Percentiles rank a stretch among this genome's conserved stretches.
Conservation (phyloP, 2,888 invertebrate genomes). For the Lycocerus yunnanus region DNA sequence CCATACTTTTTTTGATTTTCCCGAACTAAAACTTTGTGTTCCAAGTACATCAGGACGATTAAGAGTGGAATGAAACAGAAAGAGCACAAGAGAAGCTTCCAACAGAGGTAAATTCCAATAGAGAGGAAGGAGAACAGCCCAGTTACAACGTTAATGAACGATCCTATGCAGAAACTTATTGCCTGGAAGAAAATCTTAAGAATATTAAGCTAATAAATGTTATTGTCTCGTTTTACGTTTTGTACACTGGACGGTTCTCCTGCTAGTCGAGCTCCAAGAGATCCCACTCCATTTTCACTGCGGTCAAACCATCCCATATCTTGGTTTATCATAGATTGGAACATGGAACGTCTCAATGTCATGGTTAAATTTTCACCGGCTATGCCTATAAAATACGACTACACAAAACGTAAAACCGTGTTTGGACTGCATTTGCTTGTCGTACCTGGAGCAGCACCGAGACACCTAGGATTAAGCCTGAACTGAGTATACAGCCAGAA, state of each 20-base stretch:
- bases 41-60: slow-evolving; percentile 66
- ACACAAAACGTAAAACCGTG: slow-evolving; percentile 73
- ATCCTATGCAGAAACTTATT: too few relatives aligned
- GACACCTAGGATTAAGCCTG: slow-evolving; percentile 75
- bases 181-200: too few relatives aligned
- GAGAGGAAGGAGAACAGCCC: slow-evolving; percentile 69
- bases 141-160: slow-evolving; percentile 70
- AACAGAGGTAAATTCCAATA: slow-evolving; percentile 72
- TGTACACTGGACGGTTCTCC: slow-evolving; percentile 79
- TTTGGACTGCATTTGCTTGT: slow-evolving; percentile 74
- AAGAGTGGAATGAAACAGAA: slow-evolving; percentile 75
- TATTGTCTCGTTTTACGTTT: slow-evolving; percentile 81
- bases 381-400: too few relatives aligned
- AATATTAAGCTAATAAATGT: too few relatives aligned
- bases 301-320: too few relatives aligned
- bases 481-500: too few relatives aligned
- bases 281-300: too few relatives aligned
- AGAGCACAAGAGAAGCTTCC: slow-evolving; percentile 74
- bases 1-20: slow-evolving; percentile 70
- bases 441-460: slow-evolving; percentile 73
- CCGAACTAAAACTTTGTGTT: slow-evolving; percentile 67
- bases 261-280: too few relatives aligned
- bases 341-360: too few relatives aligned
- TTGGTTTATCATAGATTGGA: too few relatives aligned
- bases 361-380: too few relatives aligned